Base-by-base conservation (phyloP, 2,113 vertebrate species). In the Rhea americana region DNA sequence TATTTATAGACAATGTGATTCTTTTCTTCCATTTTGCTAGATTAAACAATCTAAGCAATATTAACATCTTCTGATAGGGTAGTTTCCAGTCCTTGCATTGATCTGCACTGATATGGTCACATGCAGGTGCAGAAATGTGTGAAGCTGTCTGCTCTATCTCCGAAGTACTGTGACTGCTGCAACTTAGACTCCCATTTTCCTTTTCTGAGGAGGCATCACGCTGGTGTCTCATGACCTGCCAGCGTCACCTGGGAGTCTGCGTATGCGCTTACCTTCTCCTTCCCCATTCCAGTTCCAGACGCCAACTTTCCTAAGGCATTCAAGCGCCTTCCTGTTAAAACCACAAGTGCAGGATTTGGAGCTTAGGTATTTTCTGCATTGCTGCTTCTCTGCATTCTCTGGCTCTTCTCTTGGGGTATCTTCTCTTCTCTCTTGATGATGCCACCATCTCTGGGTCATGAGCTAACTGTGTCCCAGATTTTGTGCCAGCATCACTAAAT, bases 281-380 rank as follows among this genome's bases (percentile, higher is more conserved):
- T 70, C 26, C 7, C 58, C 71, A 6, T 85, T 79, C 41, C 18
- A 43, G 11, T 82, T 84, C 66, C 39, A 78, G 89, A 78, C 25
- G 19, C 63, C 10, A 37, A 3, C 26, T 56, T 78, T 71, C 14
- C 7, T 30, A 39, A 58, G 28, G 5, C 28, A 9, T 7, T 51
- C 66, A 59, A 14, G 48, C 35, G 59, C 9, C 8, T 51, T 12
- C 21, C 5, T 88, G 62, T 76, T 72, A 41, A 35, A 85, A n/a
- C 19, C 32, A 51, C 0, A 0, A 4, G 4, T 32, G 7, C 35
- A 61, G 19, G 14, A 14, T 80, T 80, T 5, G 26, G 9, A 51
- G 2, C 58, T 35, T 62, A 2, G 61, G 19, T 37, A 16, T 71
- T 78, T 78, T 77, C 24, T 22, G 2, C 13, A 45, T 5, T 48